Conservation (phyloP, 1,140 invertebrate genomes). For the Cydia splendana region DNA sequence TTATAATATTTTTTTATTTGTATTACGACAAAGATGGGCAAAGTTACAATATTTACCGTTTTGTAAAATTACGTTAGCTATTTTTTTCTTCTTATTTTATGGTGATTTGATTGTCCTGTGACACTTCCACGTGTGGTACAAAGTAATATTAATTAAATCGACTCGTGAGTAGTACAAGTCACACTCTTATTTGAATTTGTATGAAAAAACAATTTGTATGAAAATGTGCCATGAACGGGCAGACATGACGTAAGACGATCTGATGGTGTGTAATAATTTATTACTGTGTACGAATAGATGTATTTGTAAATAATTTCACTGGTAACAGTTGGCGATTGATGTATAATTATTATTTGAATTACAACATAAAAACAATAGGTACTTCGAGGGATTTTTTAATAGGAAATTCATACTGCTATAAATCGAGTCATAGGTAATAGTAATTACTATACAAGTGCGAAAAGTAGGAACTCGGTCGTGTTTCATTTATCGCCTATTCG, state of each 20-base stretch:
- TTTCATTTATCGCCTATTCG: too few species aligned
- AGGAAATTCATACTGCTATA: too few species aligned
- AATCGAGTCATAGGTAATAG: too few species aligned
- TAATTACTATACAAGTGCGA: too few species aligned
- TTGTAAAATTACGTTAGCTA: neutral
- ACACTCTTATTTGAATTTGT: slow-evolving; percentile 26
- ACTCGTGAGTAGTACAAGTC: slow-evolving; percentile 40
- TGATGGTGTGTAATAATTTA: slow-evolving; percentile 32
- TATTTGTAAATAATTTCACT: slow-evolving; percentile 27
- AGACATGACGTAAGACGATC: slow-evolving; percentile 40
- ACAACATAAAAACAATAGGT: neutral
- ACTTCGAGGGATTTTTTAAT: too few species aligned
- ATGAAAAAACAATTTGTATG: slow-evolving; percentile 33
- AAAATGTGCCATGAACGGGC: slow-evolving; percentile 66
- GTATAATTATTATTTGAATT: neutral
- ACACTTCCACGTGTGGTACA: slow-evolving; percentile 44
- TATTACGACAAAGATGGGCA: neutral
- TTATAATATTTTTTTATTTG: neutral
- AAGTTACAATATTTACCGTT: neutral
- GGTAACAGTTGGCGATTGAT: neutral
- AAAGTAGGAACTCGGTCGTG: too few species aligned
- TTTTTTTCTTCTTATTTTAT: too few species aligned
- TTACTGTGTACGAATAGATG: slow-evolving; percentile 10
- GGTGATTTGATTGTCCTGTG: neutral
- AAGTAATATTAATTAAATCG: slow-evolving; percentile 41